A percentile compares a stretch with the other conserved stretches of the same genome.
Evolutionary conservation across 2,888 invertebrate genomes (phyloP).

Genomic region (Rhagonycha fulva): DNA sequence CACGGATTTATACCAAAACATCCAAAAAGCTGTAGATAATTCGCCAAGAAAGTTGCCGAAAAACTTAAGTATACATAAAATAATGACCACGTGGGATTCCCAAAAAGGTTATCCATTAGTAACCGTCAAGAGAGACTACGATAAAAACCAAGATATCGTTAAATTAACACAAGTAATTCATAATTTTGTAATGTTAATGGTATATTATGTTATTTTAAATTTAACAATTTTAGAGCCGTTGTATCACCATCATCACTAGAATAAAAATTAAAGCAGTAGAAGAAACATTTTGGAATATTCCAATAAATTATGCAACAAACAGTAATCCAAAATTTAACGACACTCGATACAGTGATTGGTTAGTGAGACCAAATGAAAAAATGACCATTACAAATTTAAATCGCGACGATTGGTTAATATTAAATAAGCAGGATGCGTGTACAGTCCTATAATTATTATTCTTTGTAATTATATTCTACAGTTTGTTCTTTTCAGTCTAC

Average conservation of each 20-base stretch:
- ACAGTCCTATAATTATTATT: background rate
- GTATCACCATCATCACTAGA: too few relatives aligned
- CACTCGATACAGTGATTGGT: background rate
- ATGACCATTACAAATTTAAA: background rate
- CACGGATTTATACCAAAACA: background rate
- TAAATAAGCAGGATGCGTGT: conserved; percentile 20
- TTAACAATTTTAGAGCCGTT: background rate
- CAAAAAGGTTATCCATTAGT: background rate
- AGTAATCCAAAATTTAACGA: background rate
- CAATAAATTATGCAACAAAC: background rate
- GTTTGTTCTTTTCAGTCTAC: conserved; percentile 39
- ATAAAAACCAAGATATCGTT: background rate
- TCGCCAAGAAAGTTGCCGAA: background rate
- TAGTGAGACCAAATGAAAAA: background rate
- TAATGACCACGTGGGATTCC: background rate
- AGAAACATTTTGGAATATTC: background rate
- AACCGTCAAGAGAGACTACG: background rate
- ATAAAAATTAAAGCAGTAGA: too few relatives aligned
- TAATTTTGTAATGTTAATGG: too few relatives aligned
- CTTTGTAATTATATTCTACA: background rate
- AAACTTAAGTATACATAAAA: background rate
- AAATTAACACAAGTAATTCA: background rate
- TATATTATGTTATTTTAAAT: too few relatives aligned
- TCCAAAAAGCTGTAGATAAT: background rate
- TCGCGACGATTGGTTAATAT: conserved; percentile 49